phyloP scores from a whole-genome alignment of 2,888 invertebrate genomes.

The Latheticus oryzae region DNA sequence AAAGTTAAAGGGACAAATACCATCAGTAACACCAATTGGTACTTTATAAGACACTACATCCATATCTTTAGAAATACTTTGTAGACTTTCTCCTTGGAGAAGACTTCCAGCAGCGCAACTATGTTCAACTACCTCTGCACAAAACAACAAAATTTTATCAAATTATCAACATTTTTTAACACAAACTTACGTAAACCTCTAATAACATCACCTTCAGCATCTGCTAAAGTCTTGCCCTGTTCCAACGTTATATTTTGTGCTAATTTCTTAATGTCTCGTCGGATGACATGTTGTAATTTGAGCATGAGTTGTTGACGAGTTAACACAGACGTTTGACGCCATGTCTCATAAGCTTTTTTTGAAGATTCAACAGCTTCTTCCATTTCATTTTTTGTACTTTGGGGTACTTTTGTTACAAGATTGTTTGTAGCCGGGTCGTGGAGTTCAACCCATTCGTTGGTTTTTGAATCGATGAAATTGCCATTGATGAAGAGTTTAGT shows the following conservation, averaged over 20 bases:
- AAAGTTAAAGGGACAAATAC: slow-evolving; percentile 98
- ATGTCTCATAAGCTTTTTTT: slow-evolving; percentile 79
- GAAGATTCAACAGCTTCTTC: slow-evolving; percentile 87
- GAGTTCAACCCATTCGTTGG: slow-evolving; percentile 93
- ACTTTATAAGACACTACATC: slow-evolving; percentile 93
- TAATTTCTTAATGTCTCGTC: slow-evolving; percentile 88
- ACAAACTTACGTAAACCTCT: slow-evolving; percentile 92
- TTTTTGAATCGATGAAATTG: slow-evolving; percentile 91
- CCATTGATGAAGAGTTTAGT: slow-evolving; percentile 97
- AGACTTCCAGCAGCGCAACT: slow-evolving; percentile 93
- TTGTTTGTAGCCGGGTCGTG: slow-evolving; percentile 96
- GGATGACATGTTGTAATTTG: slow-evolving; percentile 84
- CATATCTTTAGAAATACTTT: slow-evolving; percentile 92
- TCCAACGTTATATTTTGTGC: slow-evolving; percentile 94
- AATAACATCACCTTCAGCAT: slow-evolving; percentile 98
- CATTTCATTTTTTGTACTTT: slow-evolving; percentile 90
- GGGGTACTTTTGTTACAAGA: slow-evolving; percentile 85
- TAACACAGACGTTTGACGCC: slow-evolving; percentile 92
- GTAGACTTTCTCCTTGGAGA: slow-evolving; percentile 92
- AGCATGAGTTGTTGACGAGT: slow-evolving; percentile 82
- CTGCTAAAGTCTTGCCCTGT: slow-evolving; percentile 96
- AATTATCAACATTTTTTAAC: too few species aligned
- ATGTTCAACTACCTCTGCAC: slow-evolving; percentile 97
- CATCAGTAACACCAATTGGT: slow-evolving; percentile 93
- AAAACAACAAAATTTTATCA: slow-evolving; percentile 3